A percentile compares a stretch with the other conserved stretches of the same genome.
These are phyloP conservation scores for Odontocolon sp. DNA, from an alignment of 2,888 invertebrate genomes.

Conservation along the genomic window DNA sequence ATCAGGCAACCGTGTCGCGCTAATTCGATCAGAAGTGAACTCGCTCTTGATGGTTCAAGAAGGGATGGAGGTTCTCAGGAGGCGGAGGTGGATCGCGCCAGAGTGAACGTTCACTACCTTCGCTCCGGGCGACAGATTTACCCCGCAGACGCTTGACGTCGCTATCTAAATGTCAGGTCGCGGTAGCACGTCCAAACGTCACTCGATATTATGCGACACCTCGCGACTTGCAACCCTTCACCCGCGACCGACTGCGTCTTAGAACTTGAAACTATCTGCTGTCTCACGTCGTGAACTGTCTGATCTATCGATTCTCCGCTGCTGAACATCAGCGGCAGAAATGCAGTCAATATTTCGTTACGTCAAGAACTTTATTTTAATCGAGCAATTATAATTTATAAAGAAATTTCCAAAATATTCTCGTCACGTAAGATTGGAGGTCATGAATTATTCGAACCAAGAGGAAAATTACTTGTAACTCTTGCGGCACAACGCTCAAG, in stretches of 20 bases:
- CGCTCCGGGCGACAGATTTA: slow-evolving; percentile 76
- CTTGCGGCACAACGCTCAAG: slow-evolving; percentile 30
- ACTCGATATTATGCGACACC: slow-evolving; percentile 68
- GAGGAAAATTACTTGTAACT: slow-evolving; percentile 42
- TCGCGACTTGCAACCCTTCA: slow-evolving; percentile 55
- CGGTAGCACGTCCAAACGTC: slow-evolving; percentile 73
- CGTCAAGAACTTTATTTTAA: too few species aligned
- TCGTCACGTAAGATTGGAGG: too few species aligned
- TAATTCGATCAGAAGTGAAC: slow-evolving; percentile 80
- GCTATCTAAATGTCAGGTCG: slow-evolving; percentile 78
- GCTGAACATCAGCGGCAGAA: slow-evolving; percentile 32
- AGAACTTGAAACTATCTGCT: slow-evolving; percentile 45
- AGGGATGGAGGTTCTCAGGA: slow-evolving; percentile 46
- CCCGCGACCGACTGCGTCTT: slow-evolving; percentile 54
- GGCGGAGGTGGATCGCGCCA: slow-evolving; percentile 46
- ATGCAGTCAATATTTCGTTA: too few species aligned
- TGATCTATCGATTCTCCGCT: slow-evolving; percentile 31
- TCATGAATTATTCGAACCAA: slow-evolving; percentile 43
- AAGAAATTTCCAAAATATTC: too few species aligned
- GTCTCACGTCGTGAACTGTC: neutral
- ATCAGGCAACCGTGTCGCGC: slow-evolving; percentile 78
- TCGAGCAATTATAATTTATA: too few species aligned
- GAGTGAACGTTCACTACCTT: slow-evolving; percentile 57
- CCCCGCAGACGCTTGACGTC: slow-evolving; percentile 77
- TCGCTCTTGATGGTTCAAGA: slow-evolving; percentile 67